Evolutionary conservation across 1,140 invertebrate genomes (phyloP), one percentile per base, ranked within the genome.

Genomic region (Drosophila pseudoananassae): DNA sequence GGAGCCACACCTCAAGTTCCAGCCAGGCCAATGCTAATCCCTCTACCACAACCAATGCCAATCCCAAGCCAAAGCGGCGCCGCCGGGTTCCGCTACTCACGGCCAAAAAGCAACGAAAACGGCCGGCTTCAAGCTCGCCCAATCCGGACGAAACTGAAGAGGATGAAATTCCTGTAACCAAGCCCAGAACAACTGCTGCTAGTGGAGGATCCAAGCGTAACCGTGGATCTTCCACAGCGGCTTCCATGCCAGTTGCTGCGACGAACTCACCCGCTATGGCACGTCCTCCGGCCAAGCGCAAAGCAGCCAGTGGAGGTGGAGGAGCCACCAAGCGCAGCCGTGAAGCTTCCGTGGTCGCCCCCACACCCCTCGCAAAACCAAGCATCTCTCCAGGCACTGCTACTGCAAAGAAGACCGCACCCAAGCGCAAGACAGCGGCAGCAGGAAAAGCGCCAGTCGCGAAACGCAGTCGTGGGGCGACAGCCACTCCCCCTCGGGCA

Each of bases 1-100:
- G 58, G 25, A 73, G 69, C 70, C 54, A 57, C 70, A 87, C 83
- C 83, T 87, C 82, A 83, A 78, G 56, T 69, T 40, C 74, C 23
- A 69, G 36, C 46, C 23, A 63, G 25, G 45, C 66, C 66, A 47
- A 15, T 36, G 38, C 10, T 29, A 68, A 78, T 52, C 71, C 80
- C 8, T 31, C 31, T 40, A 29, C 50, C 33, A 40, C 25, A 27
- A 27, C 66, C 66, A 47, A 15, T 33, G 49, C 10, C 40, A 69
- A 78, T 52, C 72, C 76, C 33, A 87, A 82, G 58, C 51, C 74
- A 58, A 85, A 87, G 46, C 83, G 83, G 23, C 76, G 83, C 40
- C 83, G 83, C 43, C 83, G 83, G 7, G 83, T 66, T 27, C 78
- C 83, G 17, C 60, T 83, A 29, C 49, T 60, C 5, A 76, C 83